Conservation (phyloP, 2,113 vertebrate genomes). For the Ciconia stormi region DNA sequence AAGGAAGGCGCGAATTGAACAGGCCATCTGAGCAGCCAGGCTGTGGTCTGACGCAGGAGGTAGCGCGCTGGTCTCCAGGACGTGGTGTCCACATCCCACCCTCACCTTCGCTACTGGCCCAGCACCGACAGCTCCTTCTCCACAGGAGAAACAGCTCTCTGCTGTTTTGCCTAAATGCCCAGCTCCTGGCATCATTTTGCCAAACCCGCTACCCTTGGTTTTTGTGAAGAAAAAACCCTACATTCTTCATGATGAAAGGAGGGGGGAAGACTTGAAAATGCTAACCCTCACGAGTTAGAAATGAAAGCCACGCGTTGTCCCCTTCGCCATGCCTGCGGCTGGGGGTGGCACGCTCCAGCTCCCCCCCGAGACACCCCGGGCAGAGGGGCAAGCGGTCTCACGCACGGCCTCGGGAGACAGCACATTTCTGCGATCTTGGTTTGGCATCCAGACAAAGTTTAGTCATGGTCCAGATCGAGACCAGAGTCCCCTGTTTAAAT, state of each 20-base stretch:
- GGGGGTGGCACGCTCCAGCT: neutral
- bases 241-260: neutral
- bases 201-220: neutral
- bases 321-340: accelerated
- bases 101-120: neutral
- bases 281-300: neutral
- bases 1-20: accelerated
- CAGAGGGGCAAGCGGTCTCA: neutral
- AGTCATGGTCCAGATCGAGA: neutral
- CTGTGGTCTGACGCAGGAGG: neutral
- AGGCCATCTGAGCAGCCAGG: neutral
- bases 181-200: neutral
- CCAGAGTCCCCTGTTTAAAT: neutral
- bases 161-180: neutral
- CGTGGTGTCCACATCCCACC: neutral
- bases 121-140: neutral
- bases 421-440: neutral
- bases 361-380: too few species aligned
- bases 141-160: neutral
- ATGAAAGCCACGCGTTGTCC: neutral
- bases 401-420: accelerated
- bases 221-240: neutral
- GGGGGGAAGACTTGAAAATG: neutral
- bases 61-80: neutral
- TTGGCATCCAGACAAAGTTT: neutral